Percentiles rank a stretch among this genome's conserved stretches.
These are phyloP conservation scores for Aspidiotus destructor DNA, from an alignment of 2,888 invertebrate genomes.

Conservation along the genomic window DNA sequence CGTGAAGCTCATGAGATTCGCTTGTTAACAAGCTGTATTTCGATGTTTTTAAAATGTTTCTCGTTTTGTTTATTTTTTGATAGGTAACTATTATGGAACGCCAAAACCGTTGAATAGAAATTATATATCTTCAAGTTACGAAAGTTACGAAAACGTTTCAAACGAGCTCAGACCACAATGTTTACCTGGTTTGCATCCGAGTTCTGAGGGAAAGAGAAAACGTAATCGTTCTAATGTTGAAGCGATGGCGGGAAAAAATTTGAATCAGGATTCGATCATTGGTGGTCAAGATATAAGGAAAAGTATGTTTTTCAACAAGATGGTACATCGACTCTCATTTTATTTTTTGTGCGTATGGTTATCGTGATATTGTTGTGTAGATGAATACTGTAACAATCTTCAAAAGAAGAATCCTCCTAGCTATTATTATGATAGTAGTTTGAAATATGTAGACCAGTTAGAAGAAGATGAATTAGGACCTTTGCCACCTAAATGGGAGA, in stretches of 20 bases:
- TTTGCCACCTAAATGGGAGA: slow-evolving; percentile 93
- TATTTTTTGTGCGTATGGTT: not conserved
- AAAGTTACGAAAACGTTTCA: slow-evolving; percentile 8
- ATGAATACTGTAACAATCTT: slow-evolving; percentile 12
- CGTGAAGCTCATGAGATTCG: not conserved
- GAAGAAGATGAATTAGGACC: slow-evolving; percentile 61
- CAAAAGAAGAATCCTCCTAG: slow-evolving; percentile 28
- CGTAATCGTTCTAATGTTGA: slow-evolving; percentile 50
- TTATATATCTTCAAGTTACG: slow-evolving; percentile 37
- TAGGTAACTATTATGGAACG: slow-evolving; percentile 50
- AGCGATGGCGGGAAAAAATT: slow-evolving; percentile 44
- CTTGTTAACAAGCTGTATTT: no score
- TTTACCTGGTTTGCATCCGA: slow-evolving; percentile 47
- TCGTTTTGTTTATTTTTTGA: slow-evolving; percentile 6
- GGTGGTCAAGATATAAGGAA: slow-evolving; percentile 7
- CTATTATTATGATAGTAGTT: slow-evolving; percentile 26
- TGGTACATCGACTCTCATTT: no score
- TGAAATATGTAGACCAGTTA: slow-evolving; percentile 21
- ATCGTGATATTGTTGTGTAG: slow-evolving; percentile 8
- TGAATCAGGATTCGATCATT: slow-evolving; percentile 35
- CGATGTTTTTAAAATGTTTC: not conserved
- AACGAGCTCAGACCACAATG: slow-evolving; percentile 6
- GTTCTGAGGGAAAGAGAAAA: slow-evolving; percentile 47
- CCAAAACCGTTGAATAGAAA: slow-evolving; percentile 47
- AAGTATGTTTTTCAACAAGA: not conserved